A percentile compares a stretch with the other conserved stretches of the same genome.
These are phyloP conservation scores for Atractosteus spatula DNA, from an alignment of 2,113 vertebrate species.

Conservation along the genomic window DNA sequence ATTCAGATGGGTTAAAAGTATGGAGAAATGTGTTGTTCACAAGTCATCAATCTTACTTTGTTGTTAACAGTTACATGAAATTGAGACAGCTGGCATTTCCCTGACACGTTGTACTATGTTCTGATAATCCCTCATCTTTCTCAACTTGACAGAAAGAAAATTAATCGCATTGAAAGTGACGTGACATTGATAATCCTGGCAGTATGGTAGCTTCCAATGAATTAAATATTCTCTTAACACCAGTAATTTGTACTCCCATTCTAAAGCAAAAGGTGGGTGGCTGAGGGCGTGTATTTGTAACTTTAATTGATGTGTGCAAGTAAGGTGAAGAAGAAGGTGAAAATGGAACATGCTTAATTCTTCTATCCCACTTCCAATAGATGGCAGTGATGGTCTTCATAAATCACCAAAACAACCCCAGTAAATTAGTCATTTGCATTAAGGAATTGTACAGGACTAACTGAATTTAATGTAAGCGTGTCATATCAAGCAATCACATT, in stretches of 20 bases:
- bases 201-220: conserved; percentile 27
- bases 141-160: conserved; percentile 61
- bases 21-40: conserved; percentile 42
- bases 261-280: not conserved
- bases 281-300: conserved; percentile 3
- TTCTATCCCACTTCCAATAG: not conserved
- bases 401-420: not conserved
- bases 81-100: conserved; percentile 60
- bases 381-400: conserved; percentile 1
- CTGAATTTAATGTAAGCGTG: too few relatives aligned
- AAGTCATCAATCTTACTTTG: conserved; percentile 59
- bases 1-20: conserved; percentile 58
- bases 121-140: conserved; percentile 64
- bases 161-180: conserved; percentile 49
- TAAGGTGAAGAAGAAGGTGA: not conserved
- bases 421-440: not conserved
- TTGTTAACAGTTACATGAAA: conserved; percentile 49
- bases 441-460: too few relatives aligned
- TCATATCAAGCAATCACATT: too few relatives aligned
- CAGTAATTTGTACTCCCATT: conserved; percentile 23
- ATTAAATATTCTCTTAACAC: conserved; percentile 16
- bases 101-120: conserved; percentile 46
- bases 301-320: conserved; percentile 1
- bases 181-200: conserved; percentile 53
- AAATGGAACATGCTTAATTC: not conserved